These are phyloP conservation scores for Lamproptera curius DNA, from an alignment of 2,888 invertebrate species.

Conservation along the genomic window DNA sequence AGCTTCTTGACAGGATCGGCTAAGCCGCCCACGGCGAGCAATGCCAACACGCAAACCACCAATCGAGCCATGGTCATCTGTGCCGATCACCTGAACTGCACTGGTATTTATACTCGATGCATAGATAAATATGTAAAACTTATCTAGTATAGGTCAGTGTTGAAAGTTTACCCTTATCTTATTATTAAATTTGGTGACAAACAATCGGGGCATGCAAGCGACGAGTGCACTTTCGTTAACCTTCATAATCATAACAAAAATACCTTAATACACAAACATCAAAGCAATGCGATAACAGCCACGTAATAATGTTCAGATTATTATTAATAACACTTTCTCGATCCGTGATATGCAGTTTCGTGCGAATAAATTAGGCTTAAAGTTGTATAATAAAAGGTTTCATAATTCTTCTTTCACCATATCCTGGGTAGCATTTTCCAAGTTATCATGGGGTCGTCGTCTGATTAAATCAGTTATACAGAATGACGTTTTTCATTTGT, in stretches of 20 bases:
- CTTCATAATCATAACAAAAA: neutral
- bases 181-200: neutral
- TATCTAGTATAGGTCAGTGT: constrained; percentile 18
- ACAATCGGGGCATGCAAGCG: neutral
- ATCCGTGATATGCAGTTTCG: no score
- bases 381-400: no score
- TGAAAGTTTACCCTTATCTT: constrained; percentile 9
- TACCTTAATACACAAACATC: neutral
- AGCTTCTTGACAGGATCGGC: constrained; percentile 41
- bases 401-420: no score
- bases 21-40: constrained; percentile 52
- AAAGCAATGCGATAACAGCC: no score
- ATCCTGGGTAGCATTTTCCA: no score
- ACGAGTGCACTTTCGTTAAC: neutral
- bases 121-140: constrained; percentile 18
- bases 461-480: no score
- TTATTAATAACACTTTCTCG: no score
- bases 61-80: constrained; percentile 54
- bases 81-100: constrained; percentile 26
- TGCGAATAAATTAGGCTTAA: no score
- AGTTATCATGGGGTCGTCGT: no score
- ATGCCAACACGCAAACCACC: constrained; percentile 47
- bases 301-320: no score
- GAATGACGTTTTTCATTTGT: no score
- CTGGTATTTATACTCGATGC: constrained; percentile 30